phyloP scores from a whole-genome alignment of 1,140 invertebrate species.

The Helicoverpa armigera region DNA sequence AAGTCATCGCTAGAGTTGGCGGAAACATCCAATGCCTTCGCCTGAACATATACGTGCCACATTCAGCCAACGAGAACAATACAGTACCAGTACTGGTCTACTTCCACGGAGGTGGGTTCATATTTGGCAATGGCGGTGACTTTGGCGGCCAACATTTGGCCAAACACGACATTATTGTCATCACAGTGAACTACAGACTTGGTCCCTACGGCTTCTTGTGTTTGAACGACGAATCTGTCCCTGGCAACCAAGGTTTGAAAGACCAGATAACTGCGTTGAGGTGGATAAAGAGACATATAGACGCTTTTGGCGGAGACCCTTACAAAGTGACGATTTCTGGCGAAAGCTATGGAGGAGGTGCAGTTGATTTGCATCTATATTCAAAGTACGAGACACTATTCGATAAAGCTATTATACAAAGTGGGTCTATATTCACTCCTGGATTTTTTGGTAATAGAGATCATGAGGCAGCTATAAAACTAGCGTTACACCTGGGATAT shows the following conservation, averaged over 20 bases:
- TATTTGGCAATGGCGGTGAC: constrained; percentile 71
- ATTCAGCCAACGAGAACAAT: constrained; percentile 9
- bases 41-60: constrained; percentile 69
- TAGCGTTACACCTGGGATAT: constrained; percentile 47
- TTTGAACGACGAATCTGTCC: constrained; percentile 87
- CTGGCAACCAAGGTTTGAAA: constrained; percentile 90
- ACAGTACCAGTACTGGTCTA: constrained; percentile 89
- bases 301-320: constrained; percentile 90
- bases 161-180: constrained; percentile 86
- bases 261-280: constrained; percentile 89
- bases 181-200: constrained; percentile 88
- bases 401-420: constrained; percentile 60
- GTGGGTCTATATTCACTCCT: constrained; percentile 48
- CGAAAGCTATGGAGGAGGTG: constrained; percentile 87
- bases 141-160: constrained; percentile 85
- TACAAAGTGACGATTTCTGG: constrained; percentile 91
- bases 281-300: constrained; percentile 89
- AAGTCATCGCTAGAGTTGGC: constrained; percentile 29
- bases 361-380: constrained; percentile 82
- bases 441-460: constrained; percentile 51
- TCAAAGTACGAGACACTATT: constrained; percentile 53
- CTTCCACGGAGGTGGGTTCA: constrained; percentile 90
- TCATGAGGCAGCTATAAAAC: constrained; percentile 48
- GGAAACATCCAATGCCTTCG: constrained; percentile 66
- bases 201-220: constrained; percentile 90